Percentiles rank a stretch among this genome's conserved stretches.
Conservation (phyloP, 2,888 invertebrate genomes). For the Agrilus cyanescens region DNA sequence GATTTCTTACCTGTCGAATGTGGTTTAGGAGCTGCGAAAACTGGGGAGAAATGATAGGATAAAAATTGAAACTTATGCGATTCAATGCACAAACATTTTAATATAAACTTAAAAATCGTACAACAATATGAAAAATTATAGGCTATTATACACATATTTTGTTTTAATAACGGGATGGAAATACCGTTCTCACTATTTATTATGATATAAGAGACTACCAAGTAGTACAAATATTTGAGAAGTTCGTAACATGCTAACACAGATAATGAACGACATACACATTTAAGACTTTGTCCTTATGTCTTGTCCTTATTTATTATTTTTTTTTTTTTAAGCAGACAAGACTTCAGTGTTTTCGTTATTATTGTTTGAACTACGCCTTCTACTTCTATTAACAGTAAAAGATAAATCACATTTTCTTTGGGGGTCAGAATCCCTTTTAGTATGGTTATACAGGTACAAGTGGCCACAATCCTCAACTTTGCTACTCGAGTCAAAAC, state of each 20-base stretch:
- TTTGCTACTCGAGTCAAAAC: too few relatives aligned
- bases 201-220: slow-evolving; percentile 26
- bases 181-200: slow-evolving; percentile 27
- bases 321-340: slow-evolving; percentile 1
- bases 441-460: slow-evolving; percentile 18
- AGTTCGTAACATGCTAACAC: slow-evolving; percentile 36
- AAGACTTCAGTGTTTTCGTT: neutral
- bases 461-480: slow-evolving; percentile 17
- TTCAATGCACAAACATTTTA: slow-evolving; percentile 71
- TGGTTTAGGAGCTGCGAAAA: neutral
- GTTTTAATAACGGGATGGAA: slow-evolving; percentile 56
- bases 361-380: slow-evolving; percentile 2
- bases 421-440: slow-evolving; percentile 32
- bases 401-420: slow-evolving; percentile 36
- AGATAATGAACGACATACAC: slow-evolving; percentile 34
- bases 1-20: too few relatives aligned
- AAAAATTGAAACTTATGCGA: slow-evolving; percentile 13
- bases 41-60: slow-evolving; percentile 6
- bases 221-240: slow-evolving; percentile 30
- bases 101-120: slow-evolving; percentile 80
- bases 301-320: slow-evolving; percentile 4
- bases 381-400: slow-evolving; percentile 8
- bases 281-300: slow-evolving; percentile 26
- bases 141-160: slow-evolving; percentile 53
- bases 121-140: slow-evolving; percentile 81